Evolutionary conservation across 2,888 invertebrate species (phyloP).

Genomic region (Leucoma salicis): DNA sequence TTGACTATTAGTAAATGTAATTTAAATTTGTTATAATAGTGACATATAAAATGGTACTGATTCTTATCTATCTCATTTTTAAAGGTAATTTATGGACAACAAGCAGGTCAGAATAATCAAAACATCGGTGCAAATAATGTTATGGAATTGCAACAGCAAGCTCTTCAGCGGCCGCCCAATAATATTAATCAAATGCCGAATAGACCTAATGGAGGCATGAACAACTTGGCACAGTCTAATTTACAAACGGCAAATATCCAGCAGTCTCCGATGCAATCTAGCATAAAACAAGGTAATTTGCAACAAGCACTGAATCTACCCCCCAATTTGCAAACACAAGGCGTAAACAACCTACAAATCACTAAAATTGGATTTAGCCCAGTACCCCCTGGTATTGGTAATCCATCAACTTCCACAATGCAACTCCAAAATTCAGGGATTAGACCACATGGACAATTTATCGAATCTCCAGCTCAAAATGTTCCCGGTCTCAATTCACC

Average conservation of each 20-base stretch:
- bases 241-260: slow-evolving; percentile 23
- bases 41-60: too few relatives aligned
- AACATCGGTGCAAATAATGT: slow-evolving; percentile 28
- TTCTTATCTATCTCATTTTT: too few relatives aligned
- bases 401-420: slow-evolving; percentile 5
- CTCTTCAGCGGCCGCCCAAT: slow-evolving; percentile 16
- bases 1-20: too few relatives aligned
- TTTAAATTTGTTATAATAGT: too few relatives aligned
- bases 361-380: slow-evolving; percentile 21
- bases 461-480: slow-evolving; percentile 17
- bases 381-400: slow-evolving; percentile 10
- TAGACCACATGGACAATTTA: slow-evolving; percentile 11
- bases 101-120: slow-evolving; percentile 32
- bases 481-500: slow-evolving; percentile 9
- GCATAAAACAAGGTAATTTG: slow-evolving; percentile 25
- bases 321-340: slow-evolving; percentile 19
- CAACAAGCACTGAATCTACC: slow-evolving; percentile 39
- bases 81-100: slow-evolving; percentile 41
- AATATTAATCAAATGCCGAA: slow-evolving; percentile 29
- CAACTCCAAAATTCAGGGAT: slow-evolving; percentile 12
- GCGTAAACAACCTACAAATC: slow-evolving; percentile 20
- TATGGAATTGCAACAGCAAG: slow-evolving; percentile 26
- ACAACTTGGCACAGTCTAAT: slow-evolving; percentile 22
- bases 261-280: slow-evolving; percentile 13
- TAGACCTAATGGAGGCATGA: slow-evolving; percentile 17